phyloP scores from a whole-genome alignment of 1,140 invertebrate species.

The Probaryconus sp. region DNA sequence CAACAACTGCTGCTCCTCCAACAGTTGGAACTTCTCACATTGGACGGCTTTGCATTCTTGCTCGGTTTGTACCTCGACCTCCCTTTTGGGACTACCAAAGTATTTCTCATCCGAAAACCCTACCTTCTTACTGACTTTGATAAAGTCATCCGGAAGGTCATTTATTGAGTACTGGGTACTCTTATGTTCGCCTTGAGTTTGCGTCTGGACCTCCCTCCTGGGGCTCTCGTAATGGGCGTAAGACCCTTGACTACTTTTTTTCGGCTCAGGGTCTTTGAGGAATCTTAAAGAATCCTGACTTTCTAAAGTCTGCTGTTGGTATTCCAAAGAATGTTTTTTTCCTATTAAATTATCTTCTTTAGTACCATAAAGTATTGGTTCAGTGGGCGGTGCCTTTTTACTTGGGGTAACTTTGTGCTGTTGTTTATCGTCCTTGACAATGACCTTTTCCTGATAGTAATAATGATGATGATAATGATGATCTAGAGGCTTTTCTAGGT shows the following conservation, averaged over 20 bases:
- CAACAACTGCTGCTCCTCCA: conserved; percentile 10
- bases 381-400: no score
- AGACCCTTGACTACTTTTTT: background rate
- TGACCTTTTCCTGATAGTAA: conserved; percentile 23
- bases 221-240: conserved; percentile 56
- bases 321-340: conserved; percentile 66
- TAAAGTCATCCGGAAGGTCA: conserved; percentile 50
- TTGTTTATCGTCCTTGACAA: conserved; percentile 25
- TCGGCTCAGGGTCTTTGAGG: background rate
- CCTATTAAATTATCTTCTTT: conserved; percentile 63
- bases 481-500: conserved; percentile 19
- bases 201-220: conserved; percentile 67
- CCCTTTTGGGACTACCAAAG: conserved; percentile 60
- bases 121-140: conserved; percentile 45
- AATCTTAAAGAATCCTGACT: conserved; percentile 51
- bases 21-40: conserved; percentile 50
- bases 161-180: conserved; percentile 69
- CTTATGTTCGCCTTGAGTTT: conserved; percentile 72
- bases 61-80: conserved; percentile 64
- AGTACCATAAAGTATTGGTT: no score
- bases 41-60: conserved; percentile 72
- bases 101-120: conserved; percentile 45
- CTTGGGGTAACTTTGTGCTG: no score
- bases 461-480: conserved; percentile 40
- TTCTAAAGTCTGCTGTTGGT: conserved; percentile 68